Evolutionary conservation across 2,888 invertebrate species (phyloP).

Genomic region (Pseudococcus viburni): DNA sequence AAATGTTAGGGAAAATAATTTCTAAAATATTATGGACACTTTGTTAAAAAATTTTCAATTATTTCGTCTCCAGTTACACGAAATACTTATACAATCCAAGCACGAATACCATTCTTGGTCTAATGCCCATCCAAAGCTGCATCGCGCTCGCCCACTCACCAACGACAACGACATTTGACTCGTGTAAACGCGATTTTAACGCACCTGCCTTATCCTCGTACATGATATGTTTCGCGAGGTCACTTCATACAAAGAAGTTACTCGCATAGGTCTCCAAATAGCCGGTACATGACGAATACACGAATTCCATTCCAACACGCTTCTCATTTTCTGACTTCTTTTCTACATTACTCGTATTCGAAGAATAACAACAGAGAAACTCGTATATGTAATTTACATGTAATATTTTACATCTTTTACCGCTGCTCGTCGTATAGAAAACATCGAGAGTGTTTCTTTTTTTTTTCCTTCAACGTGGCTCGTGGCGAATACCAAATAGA

Average conservation of each 20-base stretch:
- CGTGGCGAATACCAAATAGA: constrained; percentile 55
- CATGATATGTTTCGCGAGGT: background rate
- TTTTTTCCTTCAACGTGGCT: constrained; percentile 28
- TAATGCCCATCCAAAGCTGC: background rate
- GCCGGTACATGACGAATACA: constrained; percentile 4
- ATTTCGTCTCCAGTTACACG: no score
- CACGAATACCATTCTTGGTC: no score
- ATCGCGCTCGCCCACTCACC: background rate
- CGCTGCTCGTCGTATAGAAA: background rate
- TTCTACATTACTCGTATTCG: background rate
- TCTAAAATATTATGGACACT: no score
- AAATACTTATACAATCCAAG: no score
- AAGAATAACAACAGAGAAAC: background rate
- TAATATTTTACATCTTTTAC: constrained; percentile 62
- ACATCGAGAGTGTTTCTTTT: background rate
- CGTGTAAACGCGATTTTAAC: background rate
- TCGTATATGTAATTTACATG: constrained; percentile 58
- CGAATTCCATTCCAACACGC: constrained; percentile 1
- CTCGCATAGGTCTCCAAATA: background rate
- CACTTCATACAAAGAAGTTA: background rate
- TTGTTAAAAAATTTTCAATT: no score
- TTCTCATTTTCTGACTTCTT: background rate
- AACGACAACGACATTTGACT: background rate
- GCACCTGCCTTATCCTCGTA: background rate
- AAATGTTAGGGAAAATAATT: no score